phyloP scores from a whole-genome alignment of 2,113 vertebrate genomes.

The Nymphicus hollandicus region DNA sequence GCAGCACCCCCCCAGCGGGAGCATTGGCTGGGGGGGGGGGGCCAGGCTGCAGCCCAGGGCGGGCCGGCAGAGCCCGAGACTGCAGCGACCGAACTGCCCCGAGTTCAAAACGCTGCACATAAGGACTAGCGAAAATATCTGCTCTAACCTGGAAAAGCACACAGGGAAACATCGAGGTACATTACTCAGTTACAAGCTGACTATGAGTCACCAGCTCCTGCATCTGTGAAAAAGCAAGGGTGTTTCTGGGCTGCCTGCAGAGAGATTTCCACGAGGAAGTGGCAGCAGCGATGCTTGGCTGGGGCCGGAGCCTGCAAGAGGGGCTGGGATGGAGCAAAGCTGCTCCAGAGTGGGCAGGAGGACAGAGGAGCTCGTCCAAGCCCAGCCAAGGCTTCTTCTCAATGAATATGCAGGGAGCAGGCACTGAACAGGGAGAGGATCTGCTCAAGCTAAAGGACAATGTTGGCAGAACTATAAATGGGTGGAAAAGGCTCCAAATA shows the following conservation, averaged over 20 bases:
- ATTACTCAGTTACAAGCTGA: conserved; percentile 55
- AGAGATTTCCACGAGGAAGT: neutral
- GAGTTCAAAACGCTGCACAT: neutral
- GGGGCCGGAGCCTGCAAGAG: neutral
- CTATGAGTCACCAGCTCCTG: conserved; percentile 47
- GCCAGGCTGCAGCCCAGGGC: rapidly evolving
- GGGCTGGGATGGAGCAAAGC: neutral
- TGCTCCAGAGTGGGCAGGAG: neutral
- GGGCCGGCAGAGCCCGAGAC: neutral
- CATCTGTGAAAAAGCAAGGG: neutral
- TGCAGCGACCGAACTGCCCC: neutral
- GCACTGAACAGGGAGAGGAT: neutral
- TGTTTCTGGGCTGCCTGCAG: neutral
- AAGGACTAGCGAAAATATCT: neutral
- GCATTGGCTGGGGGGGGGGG: neutral
- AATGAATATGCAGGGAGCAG: neutral
- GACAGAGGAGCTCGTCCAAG: neutral
- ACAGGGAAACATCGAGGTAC: neutral
- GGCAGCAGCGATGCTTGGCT: neutral
- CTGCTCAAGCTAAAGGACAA: neutral
- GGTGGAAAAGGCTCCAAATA: neutral
- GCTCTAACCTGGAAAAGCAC: conserved; percentile 25
- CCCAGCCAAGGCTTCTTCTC: neutral
- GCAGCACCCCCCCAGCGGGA: neutral
- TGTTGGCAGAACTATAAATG: neutral